Evolutionary conservation across 2,797 vertebrate species (phyloP), one percentile per base, ranked within the genome.

Genomic region (Falco rusticolus): DNA sequence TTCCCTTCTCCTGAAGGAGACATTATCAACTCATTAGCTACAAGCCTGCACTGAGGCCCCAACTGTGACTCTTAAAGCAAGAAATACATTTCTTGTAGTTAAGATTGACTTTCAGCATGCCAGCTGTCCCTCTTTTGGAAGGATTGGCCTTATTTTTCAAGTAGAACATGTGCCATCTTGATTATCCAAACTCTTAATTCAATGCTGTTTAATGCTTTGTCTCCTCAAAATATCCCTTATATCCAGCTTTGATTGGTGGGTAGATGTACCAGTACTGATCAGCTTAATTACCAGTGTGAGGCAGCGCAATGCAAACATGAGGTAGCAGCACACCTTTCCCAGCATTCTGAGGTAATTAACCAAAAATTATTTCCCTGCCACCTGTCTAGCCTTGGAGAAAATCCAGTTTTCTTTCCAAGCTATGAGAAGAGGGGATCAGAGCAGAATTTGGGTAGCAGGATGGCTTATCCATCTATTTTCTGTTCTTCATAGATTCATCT

Each of bases 321-420:
- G 94, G 93, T 96, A 97, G 94, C 90, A 95, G 90, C 93, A 96
- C 96, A 96, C 92, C 95, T 96, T 97, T 96, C 96, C 93, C 96
- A 97, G 95, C 95, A 90, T 95, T 96, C 94, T 87, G 96, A 96
- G 96, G 81, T 96, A 96, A 97, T 96, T 97, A 97, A 96, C 95
- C 96, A 97, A 97, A 96, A 97, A 96, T 93, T 96, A 96, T 97
- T 95, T 95, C 94, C 94, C 96, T 96, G 94, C 95, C 95, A 97
- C 96, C 95, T 96, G 96, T 95, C 96, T 96, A 96, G 95, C 89
- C 84, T 95, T 97, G 96, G 96, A 96, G 89, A 92, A 94, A 96
- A 87, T 96, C 96, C 96, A 95, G 84, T 89, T 96, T 93, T 85
- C 92, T 84, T 94, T 92, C 84, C 61, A 59, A 86, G 89, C 87